Evolutionary conservation across 2,888 invertebrate genomes (phyloP).

Genomic region (Drosophila infuscata): DNA sequence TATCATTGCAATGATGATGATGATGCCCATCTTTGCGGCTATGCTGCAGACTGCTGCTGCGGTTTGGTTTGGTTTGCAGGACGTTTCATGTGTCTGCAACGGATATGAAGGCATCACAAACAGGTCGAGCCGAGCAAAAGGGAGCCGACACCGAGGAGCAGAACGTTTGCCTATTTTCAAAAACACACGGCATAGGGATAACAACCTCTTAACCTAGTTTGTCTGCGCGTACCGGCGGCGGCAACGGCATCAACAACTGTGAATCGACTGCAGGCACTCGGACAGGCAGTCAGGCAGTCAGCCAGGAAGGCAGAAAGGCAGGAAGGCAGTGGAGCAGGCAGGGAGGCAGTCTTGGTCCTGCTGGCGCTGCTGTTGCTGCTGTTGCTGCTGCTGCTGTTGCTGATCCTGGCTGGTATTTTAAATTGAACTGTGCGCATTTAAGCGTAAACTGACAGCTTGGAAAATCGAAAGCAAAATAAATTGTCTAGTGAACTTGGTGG

Average conservation of each 20-base stretch:
- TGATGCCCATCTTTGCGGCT: slow-evolving; percentile 51
- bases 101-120: slow-evolving; percentile 81
- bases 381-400: slow-evolving; percentile 19
- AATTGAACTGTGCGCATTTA: slow-evolving; percentile 81
- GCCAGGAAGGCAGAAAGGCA: not conserved
- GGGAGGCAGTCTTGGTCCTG: slow-evolving; percentile 3
- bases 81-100: slow-evolving; percentile 80
- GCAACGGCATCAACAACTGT: slow-evolving; percentile 48
- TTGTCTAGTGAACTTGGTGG: slow-evolving; percentile 81
- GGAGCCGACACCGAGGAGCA: slow-evolving; percentile 16
- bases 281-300: slow-evolving; percentile 4
- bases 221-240: slow-evolving; percentile 54
- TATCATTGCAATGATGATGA: slow-evolving; percentile 9
- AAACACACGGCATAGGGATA: slow-evolving; percentile 80
- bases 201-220: slow-evolving; percentile 80
- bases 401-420: slow-evolving; percentile 58
- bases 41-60: slow-evolving; percentile 62
- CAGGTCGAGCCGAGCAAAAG: slow-evolving; percentile 48
- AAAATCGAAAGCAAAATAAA: slow-evolving; percentile 82
- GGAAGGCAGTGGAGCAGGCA: not conserved
- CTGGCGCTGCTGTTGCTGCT: slow-evolving; percentile 17
- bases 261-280: slow-evolving; percentile 29
- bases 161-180: slow-evolving; percentile 75
- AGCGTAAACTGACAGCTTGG: slow-evolving; percentile 81
- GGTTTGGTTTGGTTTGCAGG: slow-evolving; percentile 70